Conservation (phyloP, 92 coral and sea anemone species). For the Palythoa heliodiscus region DNA sequence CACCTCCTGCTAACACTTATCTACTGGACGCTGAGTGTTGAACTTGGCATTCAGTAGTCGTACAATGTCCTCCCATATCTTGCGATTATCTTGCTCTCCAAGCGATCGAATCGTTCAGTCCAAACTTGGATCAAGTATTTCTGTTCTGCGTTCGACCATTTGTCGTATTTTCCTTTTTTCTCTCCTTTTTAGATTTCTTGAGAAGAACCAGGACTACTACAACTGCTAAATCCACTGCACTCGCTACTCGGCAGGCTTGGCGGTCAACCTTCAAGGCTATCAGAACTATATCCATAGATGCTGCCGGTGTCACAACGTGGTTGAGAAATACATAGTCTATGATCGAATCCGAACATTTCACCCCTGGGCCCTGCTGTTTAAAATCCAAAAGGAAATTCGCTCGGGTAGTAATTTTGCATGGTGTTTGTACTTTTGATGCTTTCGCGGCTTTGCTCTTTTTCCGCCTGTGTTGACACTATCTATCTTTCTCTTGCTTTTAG, state of each 20-base stretch:
- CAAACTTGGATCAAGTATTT: conserved; percentile 45
- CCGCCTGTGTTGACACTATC: conserved; percentile 2
- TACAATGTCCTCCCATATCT: conserved; percentile 39
- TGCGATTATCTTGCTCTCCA: conserved; percentile 52
- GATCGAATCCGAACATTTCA: conserved; percentile 1
- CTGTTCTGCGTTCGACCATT: conserved; percentile 50
- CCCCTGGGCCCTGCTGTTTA: neutral
- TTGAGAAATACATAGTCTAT: neutral
- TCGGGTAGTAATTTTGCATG: neutral
- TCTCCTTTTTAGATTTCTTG: conserved; percentile 9
- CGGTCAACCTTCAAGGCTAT: neutral
- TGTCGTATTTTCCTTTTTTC: conserved; percentile 36
- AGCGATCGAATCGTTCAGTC: conserved; percentile 42
- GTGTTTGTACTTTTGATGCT: neutral
- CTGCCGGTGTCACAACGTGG: neutral
- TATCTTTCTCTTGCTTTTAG: conserved; percentile 8
- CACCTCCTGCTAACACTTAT: conserved; percentile 13
- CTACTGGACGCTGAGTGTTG: conserved; percentile 18
- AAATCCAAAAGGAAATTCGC: conserved; percentile 1
- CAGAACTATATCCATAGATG: no score
- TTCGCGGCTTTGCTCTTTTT: neutral
- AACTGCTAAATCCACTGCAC: conserved; percentile 2
- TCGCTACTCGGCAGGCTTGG: neutral
- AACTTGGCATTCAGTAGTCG: conserved; percentile 28
- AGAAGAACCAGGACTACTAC: neutral